Conservation (phyloP, 1,140 invertebrate species). For the Ceratitis capitata region DNA sequence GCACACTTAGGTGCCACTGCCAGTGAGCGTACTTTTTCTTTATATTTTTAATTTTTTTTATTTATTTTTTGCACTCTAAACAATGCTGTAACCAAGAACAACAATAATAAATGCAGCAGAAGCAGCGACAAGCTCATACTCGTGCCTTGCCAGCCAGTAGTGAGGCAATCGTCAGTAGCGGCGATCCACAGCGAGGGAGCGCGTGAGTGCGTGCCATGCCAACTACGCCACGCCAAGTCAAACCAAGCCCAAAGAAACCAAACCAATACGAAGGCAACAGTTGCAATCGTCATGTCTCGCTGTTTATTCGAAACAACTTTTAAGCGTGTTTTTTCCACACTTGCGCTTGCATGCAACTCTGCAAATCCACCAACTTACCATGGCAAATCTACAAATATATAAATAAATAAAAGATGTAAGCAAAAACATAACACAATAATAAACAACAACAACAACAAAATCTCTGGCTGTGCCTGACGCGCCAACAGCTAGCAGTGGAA, state of each 20-base stretch:
- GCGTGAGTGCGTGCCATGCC: neutral
- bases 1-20: neutral
- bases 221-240: neutral
- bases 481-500: too few relatives aligned
- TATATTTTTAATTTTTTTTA: neutral
- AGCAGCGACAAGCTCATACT: slow-evolving; percentile 11
- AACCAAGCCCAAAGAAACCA: neutral
- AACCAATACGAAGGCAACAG: neutral
- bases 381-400: neutral
- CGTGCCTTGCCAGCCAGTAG: neutral
- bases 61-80: neutral
- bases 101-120: neutral
- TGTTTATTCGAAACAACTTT: neutral
- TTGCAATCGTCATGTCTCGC: neutral
- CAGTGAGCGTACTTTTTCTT: neutral
- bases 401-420: too few relatives aligned
- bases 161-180: neutral
- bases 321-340: neutral
- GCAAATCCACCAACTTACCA: neutral
- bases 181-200: neutral
- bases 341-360: slow-evolving; percentile 9
- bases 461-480: neutral
- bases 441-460: slow-evolving; percentile 21
- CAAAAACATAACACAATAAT: neutral
- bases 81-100: neutral